phyloP scores from a whole-genome alignment of 2,113 vertebrate genomes.

The Papio anubis region DNA sequence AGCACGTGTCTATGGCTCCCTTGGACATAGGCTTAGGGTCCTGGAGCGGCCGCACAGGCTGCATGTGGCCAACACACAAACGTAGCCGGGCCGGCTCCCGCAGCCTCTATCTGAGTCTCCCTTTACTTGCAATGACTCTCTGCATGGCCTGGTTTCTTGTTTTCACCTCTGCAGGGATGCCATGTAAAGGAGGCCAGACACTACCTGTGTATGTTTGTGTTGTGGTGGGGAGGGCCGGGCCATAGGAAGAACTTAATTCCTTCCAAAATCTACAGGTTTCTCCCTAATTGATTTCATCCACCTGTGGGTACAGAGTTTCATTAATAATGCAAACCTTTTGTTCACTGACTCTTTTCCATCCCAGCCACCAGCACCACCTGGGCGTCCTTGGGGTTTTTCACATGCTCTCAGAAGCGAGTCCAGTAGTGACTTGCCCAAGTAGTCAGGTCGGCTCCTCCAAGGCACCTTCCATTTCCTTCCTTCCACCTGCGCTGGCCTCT shows the following conservation, averaged over 20 bases:
- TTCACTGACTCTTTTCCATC: not conserved
- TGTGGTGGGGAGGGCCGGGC: not conserved
- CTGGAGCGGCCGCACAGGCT: not conserved
- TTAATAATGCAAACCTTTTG: not conserved
- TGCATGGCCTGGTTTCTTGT: not conserved
- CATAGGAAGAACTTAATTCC: not conserved
- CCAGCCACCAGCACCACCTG: not conserved
- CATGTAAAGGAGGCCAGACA: slow-evolving; percentile 17
- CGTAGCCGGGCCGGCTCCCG: not conserved
- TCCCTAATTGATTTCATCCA: not conserved
- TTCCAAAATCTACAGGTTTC: not conserved
- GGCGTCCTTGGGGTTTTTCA: not conserved
- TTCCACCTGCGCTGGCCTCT: not conserved
- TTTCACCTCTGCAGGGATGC: slow-evolving; percentile 40
- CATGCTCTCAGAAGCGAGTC: not conserved
- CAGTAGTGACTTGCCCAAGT: not conserved
- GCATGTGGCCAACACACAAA: not conserved
- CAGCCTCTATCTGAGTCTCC: slow-evolving; percentile 1
- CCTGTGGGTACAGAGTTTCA: no score
- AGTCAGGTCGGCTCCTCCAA: rapidly evolving
- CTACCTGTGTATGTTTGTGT: not conserved
- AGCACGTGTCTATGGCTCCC: slow-evolving; percentile 70
- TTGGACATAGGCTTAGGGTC: slow-evolving; percentile 53
- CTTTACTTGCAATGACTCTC: not conserved
- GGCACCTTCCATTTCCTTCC: not conserved